Base-by-base conservation (phyloP, 2,113 vertebrate species). In the Malurus elegans region DNA sequence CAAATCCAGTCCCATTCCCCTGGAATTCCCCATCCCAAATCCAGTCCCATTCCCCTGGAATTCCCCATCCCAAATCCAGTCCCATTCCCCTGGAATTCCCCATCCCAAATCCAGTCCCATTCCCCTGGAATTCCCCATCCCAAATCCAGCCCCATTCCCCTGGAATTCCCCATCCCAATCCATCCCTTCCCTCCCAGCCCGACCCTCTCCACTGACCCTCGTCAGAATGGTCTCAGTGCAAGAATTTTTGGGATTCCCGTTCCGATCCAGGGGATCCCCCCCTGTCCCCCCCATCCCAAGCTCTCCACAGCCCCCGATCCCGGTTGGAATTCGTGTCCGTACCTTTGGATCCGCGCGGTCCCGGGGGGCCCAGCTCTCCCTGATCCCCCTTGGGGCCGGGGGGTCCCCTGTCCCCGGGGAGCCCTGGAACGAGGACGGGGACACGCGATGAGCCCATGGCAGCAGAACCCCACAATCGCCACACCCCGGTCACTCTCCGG, bases 151-250 rank as follows among this genome's bases (percentile, higher is more conserved):
- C 6, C 0, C 38, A 38, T 29, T 7, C 79, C 64, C 9, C 38
- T 38, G 38, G 38, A 38, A 38, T 34, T n/a, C 62, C 38, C 38
- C 38, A 38, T 29, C 66, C 79, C 66, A 31, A 82, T 29, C 65
- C 65, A 1, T 3, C 44, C 6, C 0, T 29, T 7, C 79, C 64
- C 44, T n/a, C 62, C 38, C 38, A 38, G 32, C 54, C 71, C 14
- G 3, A 24, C 66, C n/a, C 67, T 16, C 18, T 16, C 25, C 47
- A 4, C 18, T 5, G 32, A 4, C 31, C 38, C 34, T 7, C 38
- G 3, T 3, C 1, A 28, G 61, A 31, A 64, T 0, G 28, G 26
- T 5, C 5, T 15, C 1, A 13, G 19, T 3, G 29, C 0, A 1
- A 36, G 31, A 28, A 44, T 24, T 9, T 26, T 18, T 5, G 61